A percentile compares a stretch with the other conserved stretches of the same genome.
Conservation (phyloP, 2,888 invertebrate species). For the Torymus texanus region DNA sequence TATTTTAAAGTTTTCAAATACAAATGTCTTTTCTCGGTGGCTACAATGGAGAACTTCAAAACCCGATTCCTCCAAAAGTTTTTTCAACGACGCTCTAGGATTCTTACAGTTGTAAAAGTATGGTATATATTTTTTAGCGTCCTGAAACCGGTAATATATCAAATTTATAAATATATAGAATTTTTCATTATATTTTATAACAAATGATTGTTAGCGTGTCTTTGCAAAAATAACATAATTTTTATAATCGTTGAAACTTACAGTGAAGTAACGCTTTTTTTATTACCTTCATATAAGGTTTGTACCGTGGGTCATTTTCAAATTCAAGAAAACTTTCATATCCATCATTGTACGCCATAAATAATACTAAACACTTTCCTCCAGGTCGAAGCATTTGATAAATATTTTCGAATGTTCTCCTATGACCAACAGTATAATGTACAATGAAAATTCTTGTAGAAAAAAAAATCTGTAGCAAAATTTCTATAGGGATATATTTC, state of each 20-base stretch:
- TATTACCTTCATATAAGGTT: constrained; percentile 79
- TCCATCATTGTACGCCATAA: constrained; percentile 82
- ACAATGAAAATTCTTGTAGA: constrained; percentile 59
- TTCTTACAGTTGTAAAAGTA: constrained; percentile 81
- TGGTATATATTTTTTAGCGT: constrained; percentile 81
- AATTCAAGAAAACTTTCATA: constrained; percentile 83
- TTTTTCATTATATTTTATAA: not conserved
- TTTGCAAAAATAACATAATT: not conserved
- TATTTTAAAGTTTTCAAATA: constrained; percentile 78
- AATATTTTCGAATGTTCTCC: constrained; percentile 81
- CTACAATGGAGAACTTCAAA: constrained; percentile 80
- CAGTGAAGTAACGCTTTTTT: not conserved
- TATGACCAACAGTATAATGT: constrained; percentile 65
- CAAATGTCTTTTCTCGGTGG: constrained; percentile 78
- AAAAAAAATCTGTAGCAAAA: constrained; percentile 26
- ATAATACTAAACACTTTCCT: constrained; percentile 83
- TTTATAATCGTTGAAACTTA: not conserved
- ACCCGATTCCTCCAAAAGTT: constrained; percentile 78
- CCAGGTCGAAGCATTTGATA: constrained; percentile 80
- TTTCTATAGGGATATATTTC: too few relatives aligned
- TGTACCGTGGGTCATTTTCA: constrained; percentile 79
- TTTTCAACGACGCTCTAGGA: constrained; percentile 78
- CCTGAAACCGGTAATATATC: constrained; percentile 70
- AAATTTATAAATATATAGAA: not conserved
- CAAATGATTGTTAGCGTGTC: not conserved